Base-by-base conservation (phyloP, 2,113 vertebrate genomes). In the Carollia perspicillata region DNA sequence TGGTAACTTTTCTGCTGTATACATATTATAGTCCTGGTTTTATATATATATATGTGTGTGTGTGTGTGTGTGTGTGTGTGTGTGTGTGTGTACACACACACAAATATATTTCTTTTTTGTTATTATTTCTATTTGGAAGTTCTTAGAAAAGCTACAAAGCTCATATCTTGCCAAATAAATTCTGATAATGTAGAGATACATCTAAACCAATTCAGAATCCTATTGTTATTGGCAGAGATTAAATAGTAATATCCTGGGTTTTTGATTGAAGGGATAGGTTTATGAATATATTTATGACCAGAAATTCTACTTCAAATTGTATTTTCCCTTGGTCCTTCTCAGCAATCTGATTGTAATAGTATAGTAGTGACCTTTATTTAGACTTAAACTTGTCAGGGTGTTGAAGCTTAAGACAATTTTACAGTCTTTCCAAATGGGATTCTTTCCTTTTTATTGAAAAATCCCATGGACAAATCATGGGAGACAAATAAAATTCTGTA, bases 401-500 rank as follows among this genome's bases (percentile, higher is more conserved):
- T 40, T 95, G 51, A 96, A 92, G 40, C 22, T 84, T 89, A 8
- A 80, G 75, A 89, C 23, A 94, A 77, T 51, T 89, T 86, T 83
- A 35, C 18, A 83, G 30, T 58, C 5, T 84, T 86, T 91, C 83
- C 86, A 93, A 94, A 91, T 95, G 7, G 44, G 16, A 94, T 86
- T 63, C 7, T 2, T 83, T 91, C 12, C 17, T 58, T 94, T 92
- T 66, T 80, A 89, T 80, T 93, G 58, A 86, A 91, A 94, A 68
- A 16, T 2, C 26, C 40, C 49, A 51, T 11, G 42, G n/a, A 63
- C 10, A 94, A 75, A 92, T 79, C 37, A 93, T 84, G 26, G 11
- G 35, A 81, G 71, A 92, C 79, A 95, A 96, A 93, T 63, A 20
- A 4, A 91, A 84, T 95, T 92, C 93, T 77, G 30, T 75, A 91